These are phyloP conservation scores for Chloroceryle aenea DNA, from an alignment of 2,113 vertebrate genomes.

Conservation along the genomic window DNA sequence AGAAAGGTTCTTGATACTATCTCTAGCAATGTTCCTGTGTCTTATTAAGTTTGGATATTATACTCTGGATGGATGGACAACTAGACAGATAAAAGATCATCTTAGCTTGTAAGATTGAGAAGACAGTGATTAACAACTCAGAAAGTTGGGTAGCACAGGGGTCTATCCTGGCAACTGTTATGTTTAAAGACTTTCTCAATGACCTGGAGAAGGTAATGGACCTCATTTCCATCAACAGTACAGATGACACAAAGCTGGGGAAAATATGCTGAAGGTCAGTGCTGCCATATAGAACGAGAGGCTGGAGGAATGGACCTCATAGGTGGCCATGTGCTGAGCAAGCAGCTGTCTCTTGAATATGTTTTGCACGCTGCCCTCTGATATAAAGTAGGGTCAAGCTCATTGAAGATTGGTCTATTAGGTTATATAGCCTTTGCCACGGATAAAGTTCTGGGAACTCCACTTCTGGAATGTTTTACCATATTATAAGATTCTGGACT, in stretches of 20 bases:
- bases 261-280: not conserved
- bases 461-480: not conserved
- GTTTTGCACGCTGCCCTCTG: not conserved
- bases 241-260: not conserved
- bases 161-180: not conserved
- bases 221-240: not conserved
- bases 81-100: not conserved
- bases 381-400: not conserved
- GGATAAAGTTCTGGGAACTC: not conserved
- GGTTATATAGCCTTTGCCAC: not conserved
- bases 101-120: not conserved
- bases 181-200: not conserved
- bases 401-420: not conserved
- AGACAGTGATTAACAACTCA: not conserved
- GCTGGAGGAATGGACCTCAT: not conserved
- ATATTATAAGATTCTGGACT: not conserved
- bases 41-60: not conserved
- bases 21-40: not conserved
- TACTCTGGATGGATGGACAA: not conserved
- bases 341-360: not conserved
- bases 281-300: not conserved
- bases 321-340: not conserved
- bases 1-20: not conserved
- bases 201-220: not conserved
- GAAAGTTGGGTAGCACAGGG: not conserved